Evolutionary conservation across 2,113 vertebrate genomes (phyloP).

Genomic region (Dipodomys stephensi): DNA sequence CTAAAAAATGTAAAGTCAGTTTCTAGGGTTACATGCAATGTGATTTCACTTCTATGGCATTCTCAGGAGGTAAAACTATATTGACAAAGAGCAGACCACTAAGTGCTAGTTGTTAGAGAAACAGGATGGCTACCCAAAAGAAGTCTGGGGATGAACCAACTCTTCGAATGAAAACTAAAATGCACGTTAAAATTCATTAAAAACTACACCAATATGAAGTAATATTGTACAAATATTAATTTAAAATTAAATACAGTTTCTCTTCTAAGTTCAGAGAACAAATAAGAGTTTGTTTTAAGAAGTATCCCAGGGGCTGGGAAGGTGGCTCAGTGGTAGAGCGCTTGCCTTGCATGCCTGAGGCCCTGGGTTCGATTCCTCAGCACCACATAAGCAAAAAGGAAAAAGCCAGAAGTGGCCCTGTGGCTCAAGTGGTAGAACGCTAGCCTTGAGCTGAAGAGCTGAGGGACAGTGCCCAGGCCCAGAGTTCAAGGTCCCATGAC

Average conservation of each 20-base stretch:
- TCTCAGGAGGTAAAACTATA: neutral
- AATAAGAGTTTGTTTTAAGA: neutral
- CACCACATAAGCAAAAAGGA: too few relatives aligned
- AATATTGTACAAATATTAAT: neutral
- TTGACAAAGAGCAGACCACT: neutral
- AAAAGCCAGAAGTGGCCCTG: too few relatives aligned
- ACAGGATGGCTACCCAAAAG: neutral
- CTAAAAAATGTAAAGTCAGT: neutral
- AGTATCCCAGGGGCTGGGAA: too few relatives aligned
- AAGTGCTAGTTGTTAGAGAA: neutral
- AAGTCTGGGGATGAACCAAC: neutral
- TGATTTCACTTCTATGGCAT: neutral
- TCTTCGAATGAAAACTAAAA: too few relatives aligned
- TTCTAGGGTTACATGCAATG: neutral
- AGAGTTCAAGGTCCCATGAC: too few relatives aligned
- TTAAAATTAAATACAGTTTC: conserved; percentile 4
- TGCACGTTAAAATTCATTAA: too few relatives aligned
- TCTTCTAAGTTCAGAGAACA: neutral
- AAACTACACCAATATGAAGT: neutral
- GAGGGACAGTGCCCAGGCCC: too few relatives aligned
- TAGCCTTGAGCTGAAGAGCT: too few relatives aligned
- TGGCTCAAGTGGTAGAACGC: too few relatives aligned
- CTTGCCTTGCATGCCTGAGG: too few relatives aligned
- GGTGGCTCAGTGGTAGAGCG: too few relatives aligned
- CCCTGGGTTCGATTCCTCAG: too few relatives aligned